Conservation (phyloP, 2,888 invertebrate species). For the Netelia virgata region DNA sequence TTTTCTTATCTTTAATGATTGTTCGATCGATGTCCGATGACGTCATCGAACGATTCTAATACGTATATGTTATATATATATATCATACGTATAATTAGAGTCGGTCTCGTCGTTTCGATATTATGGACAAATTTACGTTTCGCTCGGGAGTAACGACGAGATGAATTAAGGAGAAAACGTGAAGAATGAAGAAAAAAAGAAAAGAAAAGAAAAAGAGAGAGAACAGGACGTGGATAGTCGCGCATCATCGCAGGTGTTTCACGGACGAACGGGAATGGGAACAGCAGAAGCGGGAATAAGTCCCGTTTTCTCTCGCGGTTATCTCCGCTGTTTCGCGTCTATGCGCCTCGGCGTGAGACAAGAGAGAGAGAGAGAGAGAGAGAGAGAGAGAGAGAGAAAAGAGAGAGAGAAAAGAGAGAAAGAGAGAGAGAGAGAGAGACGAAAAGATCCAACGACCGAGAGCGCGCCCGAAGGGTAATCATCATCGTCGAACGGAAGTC, state of each 20-base stretch:
- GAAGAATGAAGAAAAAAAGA: not conserved
- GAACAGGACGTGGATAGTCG: constrained; percentile 42
- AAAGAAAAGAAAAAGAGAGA: not conserved
- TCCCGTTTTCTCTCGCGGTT: constrained; percentile 34
- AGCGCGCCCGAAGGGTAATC: not conserved
- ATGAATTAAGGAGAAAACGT: not conserved
- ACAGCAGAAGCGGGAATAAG: constrained; percentile 34
- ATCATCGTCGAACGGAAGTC: not conserved
- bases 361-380: not conserved
- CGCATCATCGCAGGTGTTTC: constrained; percentile 55
- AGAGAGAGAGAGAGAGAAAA: not conserved
- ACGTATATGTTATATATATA: too few species aligned
- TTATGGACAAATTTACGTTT: too few species aligned
- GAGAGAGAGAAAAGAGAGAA: not conserved
- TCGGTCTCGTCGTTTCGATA: too few species aligned
- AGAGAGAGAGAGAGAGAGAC: not conserved
- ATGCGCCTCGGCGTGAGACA: not conserved
- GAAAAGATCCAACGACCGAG: not conserved
- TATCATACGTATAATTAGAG: too few species aligned
- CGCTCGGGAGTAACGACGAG: not conserved
- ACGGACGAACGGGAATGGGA: constrained; percentile 43
- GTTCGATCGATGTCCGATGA: not conserved
- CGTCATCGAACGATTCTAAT: constrained; percentile 1
- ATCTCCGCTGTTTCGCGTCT: not conserved
- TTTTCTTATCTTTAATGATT: too few species aligned